A percentile compares a stretch with the other conserved stretches of the same genome.
Conservation (phyloP, 2,113 vertebrate species). For the Tauraco erythrolophus region DNA sequence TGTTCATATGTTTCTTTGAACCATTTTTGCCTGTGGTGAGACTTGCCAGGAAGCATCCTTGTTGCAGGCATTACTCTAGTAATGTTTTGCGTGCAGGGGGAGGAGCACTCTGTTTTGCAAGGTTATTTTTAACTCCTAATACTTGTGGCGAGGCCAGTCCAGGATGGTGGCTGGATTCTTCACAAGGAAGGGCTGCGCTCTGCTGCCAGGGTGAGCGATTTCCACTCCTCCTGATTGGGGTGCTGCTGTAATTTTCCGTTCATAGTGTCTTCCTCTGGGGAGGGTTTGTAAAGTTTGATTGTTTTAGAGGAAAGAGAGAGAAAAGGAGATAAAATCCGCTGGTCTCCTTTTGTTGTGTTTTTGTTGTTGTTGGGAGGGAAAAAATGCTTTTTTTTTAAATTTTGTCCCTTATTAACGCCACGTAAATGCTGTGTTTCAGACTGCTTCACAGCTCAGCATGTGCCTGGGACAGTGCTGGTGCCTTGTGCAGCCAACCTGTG, state of each 20-base stretch:
- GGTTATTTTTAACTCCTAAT: background rate
- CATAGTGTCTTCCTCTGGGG: background rate
- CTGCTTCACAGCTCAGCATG: background rate
- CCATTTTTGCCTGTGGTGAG: rapidly evolving
- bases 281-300: background rate
- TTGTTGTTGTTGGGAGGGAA: background rate
- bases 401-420: background rate
- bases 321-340: background rate
- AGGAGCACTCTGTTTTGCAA: background rate
- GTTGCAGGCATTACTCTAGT: background rate
- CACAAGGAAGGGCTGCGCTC: background rate
- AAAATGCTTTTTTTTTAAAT: background rate
- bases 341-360: background rate
- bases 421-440: background rate
- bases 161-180: background rate
- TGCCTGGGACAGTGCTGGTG: background rate
- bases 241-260: background rate
- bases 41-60: background rate
- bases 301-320: background rate
- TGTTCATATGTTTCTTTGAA: background rate
- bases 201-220: background rate
- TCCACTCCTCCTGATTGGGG: background rate
- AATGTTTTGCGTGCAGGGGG: background rate
- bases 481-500: background rate
- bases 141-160: background rate